A percentile compares a stretch with the other conserved stretches of the same genome.
Conservation (phyloP, 2,113 vertebrate species). For the Tympanuchus pallidicinctus region DNA sequence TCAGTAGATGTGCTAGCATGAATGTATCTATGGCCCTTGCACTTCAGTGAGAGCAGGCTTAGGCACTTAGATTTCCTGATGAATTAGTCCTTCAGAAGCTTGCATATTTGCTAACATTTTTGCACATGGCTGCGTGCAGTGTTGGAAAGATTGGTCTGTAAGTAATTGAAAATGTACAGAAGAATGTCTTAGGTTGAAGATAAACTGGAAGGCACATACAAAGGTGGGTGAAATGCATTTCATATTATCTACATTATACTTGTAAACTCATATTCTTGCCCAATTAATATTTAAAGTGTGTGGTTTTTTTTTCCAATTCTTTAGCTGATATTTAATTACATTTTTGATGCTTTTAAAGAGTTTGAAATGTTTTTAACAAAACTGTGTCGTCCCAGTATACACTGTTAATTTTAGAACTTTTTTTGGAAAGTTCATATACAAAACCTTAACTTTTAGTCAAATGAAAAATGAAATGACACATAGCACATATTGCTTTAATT, state of each 20-base stretch:
- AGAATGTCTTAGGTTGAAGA: background rate
- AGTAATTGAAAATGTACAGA: background rate
- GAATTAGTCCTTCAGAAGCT: background rate
- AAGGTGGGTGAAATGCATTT: conserved; percentile 43
- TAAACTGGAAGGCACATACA: background rate
- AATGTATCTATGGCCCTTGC: background rate
- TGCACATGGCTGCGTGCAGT: background rate
- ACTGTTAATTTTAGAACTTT: background rate
- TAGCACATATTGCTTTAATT: background rate
- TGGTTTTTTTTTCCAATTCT: background rate
- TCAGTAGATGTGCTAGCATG: background rate
- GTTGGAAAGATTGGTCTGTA: background rate
- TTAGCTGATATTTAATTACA: background rate
- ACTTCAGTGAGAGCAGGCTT: background rate
- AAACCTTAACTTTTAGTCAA: background rate
- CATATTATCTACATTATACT: background rate
- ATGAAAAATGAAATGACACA: fast-evolving
- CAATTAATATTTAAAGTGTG: background rate
- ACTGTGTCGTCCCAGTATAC: fast-evolving
- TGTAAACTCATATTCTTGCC: background rate
- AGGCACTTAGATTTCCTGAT: background rate
- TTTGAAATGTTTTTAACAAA: background rate
- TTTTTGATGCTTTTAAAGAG: background rate
- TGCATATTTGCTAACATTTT: background rate
- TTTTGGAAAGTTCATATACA: background rate